These are phyloP conservation scores for Sepioteuthis lessoniana DNA, from an alignment of 2,888 invertebrate species.

Conservation along the genomic window DNA sequence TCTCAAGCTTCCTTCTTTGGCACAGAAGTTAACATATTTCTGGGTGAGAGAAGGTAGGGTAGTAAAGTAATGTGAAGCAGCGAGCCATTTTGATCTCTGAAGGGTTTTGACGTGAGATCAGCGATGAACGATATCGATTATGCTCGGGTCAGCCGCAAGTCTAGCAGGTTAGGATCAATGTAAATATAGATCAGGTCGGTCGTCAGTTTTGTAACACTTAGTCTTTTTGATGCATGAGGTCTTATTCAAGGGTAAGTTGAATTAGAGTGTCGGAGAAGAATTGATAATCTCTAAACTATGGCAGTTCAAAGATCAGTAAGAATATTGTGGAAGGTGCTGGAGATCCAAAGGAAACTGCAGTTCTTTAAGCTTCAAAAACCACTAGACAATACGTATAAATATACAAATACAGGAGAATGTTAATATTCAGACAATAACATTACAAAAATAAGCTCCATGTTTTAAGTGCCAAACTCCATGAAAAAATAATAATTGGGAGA, in stretches of 20 bases:
- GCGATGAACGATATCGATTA: background rate
- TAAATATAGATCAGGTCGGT: background rate
- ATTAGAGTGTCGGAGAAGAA: no score
- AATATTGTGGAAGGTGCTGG: no score
- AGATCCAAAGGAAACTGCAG: no score
- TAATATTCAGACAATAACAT: no score
- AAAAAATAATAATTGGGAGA: no score
- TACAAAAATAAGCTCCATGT: no score
- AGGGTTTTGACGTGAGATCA: background rate
- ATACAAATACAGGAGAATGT: no score
- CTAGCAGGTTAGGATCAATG: slow-evolving; percentile 12
- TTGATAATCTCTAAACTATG: no score
- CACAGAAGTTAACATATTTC: background rate
- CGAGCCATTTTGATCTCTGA: slow-evolving; percentile 11
- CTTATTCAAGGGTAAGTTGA: background rate
- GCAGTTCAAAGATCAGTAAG: no score
- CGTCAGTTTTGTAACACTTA: background rate
- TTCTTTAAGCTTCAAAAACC: no score
- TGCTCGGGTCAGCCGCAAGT: background rate
- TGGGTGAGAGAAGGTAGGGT: background rate
- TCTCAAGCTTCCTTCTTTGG: background rate
- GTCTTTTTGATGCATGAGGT: background rate
- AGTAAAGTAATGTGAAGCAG: background rate
- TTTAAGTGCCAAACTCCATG: fast-evolving
- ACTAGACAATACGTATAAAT: no score